These are phyloP conservation scores for human (Homo sapiens) DNA, from an alignment of 2,113 vertebrate species.

Conservation along the genomic window DNA sequence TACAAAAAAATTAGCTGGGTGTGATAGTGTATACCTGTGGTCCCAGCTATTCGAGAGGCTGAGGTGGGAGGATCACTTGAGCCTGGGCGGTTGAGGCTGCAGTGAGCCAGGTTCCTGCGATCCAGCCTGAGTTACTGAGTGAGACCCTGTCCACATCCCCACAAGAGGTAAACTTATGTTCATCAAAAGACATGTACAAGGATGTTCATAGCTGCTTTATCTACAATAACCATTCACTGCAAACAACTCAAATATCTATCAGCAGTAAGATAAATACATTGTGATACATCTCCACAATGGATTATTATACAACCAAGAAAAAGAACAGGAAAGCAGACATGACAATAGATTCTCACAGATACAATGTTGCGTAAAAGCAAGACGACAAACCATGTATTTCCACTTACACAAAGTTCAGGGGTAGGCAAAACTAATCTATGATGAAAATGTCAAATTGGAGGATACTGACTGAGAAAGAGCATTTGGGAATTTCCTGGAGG, in stretches of 20 bases:
- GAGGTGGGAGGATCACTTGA: neutral
- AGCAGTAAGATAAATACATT: neutral
- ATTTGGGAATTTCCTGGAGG: neutral
- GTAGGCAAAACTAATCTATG: neutral
- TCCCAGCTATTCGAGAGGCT: neutral
- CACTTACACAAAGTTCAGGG: neutral
- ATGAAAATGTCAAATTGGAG: neutral
- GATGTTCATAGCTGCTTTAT: neutral
- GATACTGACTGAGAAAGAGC: neutral
- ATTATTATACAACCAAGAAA: neutral
- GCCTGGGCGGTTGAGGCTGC: neutral
- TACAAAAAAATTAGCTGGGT: neutral
- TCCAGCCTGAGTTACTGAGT: neutral
- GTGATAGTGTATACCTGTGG: neutral
- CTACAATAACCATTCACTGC: neutral
- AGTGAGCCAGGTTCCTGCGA: too few species aligned
- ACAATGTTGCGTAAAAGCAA: neutral
- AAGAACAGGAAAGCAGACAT: neutral
- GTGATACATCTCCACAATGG: neutral
- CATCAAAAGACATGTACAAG: neutral
- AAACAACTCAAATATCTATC: neutral
- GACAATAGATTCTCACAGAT: neutral
- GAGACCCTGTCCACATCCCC: neutral
- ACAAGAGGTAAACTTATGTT: neutral
- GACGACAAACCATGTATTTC: neutral